Base-by-base conservation (phyloP, 2,797 vertebrate genomes). In the Chaenodraco wilsoni region DNA sequence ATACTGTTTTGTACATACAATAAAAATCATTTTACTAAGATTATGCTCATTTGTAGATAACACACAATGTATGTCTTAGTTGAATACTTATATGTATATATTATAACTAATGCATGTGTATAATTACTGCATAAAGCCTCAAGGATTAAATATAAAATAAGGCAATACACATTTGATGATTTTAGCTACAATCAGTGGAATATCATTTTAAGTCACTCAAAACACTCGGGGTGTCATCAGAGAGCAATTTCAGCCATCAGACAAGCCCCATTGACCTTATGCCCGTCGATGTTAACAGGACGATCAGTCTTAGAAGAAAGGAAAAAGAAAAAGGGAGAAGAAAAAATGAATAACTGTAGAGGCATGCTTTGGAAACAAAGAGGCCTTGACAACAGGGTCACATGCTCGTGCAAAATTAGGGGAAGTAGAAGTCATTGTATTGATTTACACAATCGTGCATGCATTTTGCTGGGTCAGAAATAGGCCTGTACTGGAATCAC, bases 321-420 rank as follows among this genome's bases (percentile, higher is more conserved):
- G 58, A 68, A 65, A 85, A 79, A 82, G 68, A 76, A 89, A 84
- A 87, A 89, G 71, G 80, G 76, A 81, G 83, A 65, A 83, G 65
- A 55, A 65, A 74, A 85, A 80, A 87, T 83, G 84, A 85, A 90
- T 87, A 87, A 89, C 85, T 86, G 88, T 84, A 62, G 79, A 92
- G 84, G 89, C 88, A 85, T 88, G 83, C 88, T 75, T 59, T 87
- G 83, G 87, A 91, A 83, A 94, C 91, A 94, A 95, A 95, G 93
- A 91, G 79, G 89, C 91, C 93, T 94, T 94, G 88, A 93, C 91
- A 88, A 81, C 84, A 90, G 84, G 85, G 90, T 95, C 93, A 94
- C 92, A 91, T 91, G 91, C 79, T 89, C 8, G 48, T 68, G 82
- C 87, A 85, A 91, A 93, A 92, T 87, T 89, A 91, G 87, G 78